A percentile compares a stretch with the other conserved stretches of the same genome.
phyloP scores from a whole-genome alignment of 2,797 vertebrate genomes.

The Sebastes vulpes region DNA sequence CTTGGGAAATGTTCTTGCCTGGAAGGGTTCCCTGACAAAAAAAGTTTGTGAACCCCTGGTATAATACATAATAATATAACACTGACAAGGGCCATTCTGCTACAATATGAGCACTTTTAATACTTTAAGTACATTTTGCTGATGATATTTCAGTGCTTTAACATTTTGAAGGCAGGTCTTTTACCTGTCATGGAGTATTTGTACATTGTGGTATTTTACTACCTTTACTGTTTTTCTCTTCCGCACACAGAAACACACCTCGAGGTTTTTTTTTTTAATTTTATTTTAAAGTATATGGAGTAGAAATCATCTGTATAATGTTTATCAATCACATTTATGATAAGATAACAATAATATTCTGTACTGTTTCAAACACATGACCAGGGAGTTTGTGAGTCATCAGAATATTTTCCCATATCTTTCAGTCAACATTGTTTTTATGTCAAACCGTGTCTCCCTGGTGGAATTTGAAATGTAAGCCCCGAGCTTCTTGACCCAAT shows the following conservation, averaged over 20 bases:
- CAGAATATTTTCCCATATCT: conserved; percentile 34
- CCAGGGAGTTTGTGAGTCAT: conserved; percentile 9
- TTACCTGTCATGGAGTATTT: neutral
- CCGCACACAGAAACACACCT: neutral
- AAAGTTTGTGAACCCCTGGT: neutral
- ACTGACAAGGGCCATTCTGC: neutral
- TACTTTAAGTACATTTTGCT: neutral
- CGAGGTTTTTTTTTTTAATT: neutral
- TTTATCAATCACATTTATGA: neutral
- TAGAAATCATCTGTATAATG: neutral
- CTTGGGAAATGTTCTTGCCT: too few species aligned
- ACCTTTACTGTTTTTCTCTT: neutral
- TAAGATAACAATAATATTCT: neutral
- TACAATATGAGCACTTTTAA: neutral
- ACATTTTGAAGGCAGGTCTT: neutral
- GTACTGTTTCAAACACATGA: neutral
- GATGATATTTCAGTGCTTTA: neutral
- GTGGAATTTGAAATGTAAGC: conserved; percentile 72
- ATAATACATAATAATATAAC: neutral
- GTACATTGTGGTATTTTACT: neutral
- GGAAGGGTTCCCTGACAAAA: too few species aligned
- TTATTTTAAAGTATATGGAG: neutral
- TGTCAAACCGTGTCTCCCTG: conserved; percentile 44
- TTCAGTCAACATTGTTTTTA: conserved; percentile 19
- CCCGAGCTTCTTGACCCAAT: conserved; percentile 71